A percentile compares a stretch with the other conserved stretches of the same genome.
phyloP scores from a whole-genome alignment of 2,888 invertebrate species.

The Morpho helenor region DNA sequence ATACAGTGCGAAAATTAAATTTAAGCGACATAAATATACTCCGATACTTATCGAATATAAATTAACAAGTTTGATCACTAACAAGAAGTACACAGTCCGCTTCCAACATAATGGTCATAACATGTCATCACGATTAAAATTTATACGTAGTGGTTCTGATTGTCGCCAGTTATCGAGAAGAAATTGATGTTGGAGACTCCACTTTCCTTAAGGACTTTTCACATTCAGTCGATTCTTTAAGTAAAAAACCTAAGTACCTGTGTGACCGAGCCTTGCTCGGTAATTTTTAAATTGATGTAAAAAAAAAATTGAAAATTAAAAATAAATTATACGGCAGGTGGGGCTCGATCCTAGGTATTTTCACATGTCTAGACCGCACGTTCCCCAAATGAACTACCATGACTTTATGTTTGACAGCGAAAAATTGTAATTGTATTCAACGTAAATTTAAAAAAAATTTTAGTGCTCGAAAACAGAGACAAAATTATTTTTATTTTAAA shows the following conservation, averaged over 20 bases:
- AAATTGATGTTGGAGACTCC: conserved; percentile 9
- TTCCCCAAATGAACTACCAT: too few species aligned
- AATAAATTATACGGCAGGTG: too few species aligned
- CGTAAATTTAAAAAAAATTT: too few species aligned
- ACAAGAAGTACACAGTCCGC: conserved; percentile 12
- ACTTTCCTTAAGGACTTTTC: conserved; percentile 2
- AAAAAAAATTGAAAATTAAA: too few species aligned
- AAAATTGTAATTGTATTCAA: too few species aligned
- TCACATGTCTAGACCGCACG: too few species aligned
- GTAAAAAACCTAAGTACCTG: not conserved
- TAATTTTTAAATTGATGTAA: too few species aligned
- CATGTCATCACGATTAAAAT: conserved; percentile 17
- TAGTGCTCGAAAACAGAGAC: too few species aligned
- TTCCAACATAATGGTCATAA: conserved; percentile 18
- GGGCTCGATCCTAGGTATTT: too few species aligned
- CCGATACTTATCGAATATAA: conserved; percentile 13
- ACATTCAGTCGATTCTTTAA: conserved; percentile 2
- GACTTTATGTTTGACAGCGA: too few species aligned
- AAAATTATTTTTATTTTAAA: too few species aligned
- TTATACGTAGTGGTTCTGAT: conserved; percentile 11
- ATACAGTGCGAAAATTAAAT: not conserved
- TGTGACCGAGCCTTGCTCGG: too few species aligned
- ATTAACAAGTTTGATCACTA: conserved; percentile 17
- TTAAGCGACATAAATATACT: conserved; percentile 4
- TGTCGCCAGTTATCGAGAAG: conserved; percentile 13